phyloP scores from a whole-genome alignment of 2,113 vertebrate species.

The Myanophis thanlyinensis region DNA sequence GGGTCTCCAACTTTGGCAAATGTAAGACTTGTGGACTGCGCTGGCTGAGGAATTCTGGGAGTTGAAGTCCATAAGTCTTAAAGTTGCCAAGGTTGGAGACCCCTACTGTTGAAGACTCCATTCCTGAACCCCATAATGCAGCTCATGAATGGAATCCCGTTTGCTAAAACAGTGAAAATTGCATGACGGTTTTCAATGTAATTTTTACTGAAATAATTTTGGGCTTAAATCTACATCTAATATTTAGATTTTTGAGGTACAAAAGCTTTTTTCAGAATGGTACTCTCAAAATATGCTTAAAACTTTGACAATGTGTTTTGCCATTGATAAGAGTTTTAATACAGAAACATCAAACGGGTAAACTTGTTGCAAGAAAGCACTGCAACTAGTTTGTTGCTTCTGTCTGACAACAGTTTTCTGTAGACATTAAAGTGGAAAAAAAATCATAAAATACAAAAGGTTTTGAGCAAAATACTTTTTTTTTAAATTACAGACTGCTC shows the following conservation, averaged over 20 bases:
- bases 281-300: not conserved
- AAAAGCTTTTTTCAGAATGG: not conserved
- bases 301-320: not conserved
- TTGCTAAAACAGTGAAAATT: not conserved
- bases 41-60: too few species aligned
- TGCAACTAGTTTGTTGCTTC: not conserved
- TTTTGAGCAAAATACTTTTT: not conserved
- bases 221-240: not conserved
- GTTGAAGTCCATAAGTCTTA: too few species aligned
- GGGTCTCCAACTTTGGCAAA: too few species aligned
- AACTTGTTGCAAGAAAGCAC: not conserved
- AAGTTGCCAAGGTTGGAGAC: too few species aligned
- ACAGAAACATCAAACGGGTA: not conserved
- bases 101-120: too few species aligned
- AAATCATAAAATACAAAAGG: not conserved
- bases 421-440: not conserved
- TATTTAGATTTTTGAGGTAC: not conserved
- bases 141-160: not conserved
- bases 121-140: not conserved
- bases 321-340: not conserved
- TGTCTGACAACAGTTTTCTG: not conserved
- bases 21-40: too few species aligned
- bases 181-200: not conserved
- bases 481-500: not conserved
- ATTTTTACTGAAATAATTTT: not conserved